phyloP scores from a whole-genome alignment of 2,113 vertebrate species.

The Halichoeres trimaculatus region DNA sequence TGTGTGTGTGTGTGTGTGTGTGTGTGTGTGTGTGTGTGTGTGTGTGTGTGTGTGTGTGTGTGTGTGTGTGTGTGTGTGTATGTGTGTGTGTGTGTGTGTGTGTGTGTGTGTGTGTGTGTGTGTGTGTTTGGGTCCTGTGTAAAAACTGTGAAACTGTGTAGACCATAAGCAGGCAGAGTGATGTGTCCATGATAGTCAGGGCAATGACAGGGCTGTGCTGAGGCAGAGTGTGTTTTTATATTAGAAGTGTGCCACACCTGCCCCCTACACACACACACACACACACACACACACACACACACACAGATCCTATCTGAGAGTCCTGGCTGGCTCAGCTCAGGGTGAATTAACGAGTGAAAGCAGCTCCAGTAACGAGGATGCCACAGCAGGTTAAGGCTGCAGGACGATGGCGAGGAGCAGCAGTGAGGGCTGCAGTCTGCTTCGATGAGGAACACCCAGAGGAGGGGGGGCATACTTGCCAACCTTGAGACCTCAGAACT shows the following conservation, averaged over 20 bases:
- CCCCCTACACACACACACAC: background rate
- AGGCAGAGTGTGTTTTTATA: slow-evolving; percentile 32
- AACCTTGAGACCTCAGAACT: too few species aligned
- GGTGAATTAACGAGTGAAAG: slow-evolving; percentile 73
- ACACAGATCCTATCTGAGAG: slow-evolving; percentile 2
- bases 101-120: too few species aligned
- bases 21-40: too few species aligned
- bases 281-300: too few species aligned
- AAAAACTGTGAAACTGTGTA: too few species aligned
- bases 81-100: too few species aligned
- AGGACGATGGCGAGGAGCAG: slow-evolving; percentile 47
- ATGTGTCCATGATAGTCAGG: background rate
- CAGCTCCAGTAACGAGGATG: slow-evolving; percentile 75
- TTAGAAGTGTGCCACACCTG: slow-evolving; percentile 12
- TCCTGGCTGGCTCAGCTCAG: slow-evolving; percentile 28
- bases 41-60: too few species aligned
- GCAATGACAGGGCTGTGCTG: slow-evolving; percentile 43
- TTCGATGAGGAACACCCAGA: slow-evolving; percentile 39
- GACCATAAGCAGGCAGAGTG: too few species aligned
- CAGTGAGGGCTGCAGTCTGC: slow-evolving; percentile 67
- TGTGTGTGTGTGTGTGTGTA: too few species aligned
- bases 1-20: too few species aligned
- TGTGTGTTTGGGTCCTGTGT: too few species aligned
- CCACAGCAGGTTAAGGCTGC: slow-evolving; percentile 72
- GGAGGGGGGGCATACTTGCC: too few species aligned